phyloP scores from a whole-genome alignment of 2,113 vertebrate species.

The Talpa occidentalis region DNA sequence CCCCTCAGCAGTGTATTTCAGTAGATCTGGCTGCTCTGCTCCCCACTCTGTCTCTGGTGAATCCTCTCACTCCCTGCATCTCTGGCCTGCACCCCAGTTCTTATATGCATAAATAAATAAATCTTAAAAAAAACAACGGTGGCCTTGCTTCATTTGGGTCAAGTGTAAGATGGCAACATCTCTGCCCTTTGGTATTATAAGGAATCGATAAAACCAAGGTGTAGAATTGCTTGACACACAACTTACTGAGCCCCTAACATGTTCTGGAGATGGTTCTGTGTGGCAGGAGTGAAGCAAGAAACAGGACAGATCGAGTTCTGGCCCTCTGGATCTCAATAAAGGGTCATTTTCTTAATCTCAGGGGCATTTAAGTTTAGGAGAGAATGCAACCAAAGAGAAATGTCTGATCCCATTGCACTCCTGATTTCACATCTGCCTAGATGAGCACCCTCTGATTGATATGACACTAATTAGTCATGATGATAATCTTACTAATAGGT shows the following conservation, averaged over 20 bases:
- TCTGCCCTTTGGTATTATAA: not conserved
- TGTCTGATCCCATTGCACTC: not conserved
- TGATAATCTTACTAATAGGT: slow-evolving; percentile 19
- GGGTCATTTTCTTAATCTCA: not conserved
- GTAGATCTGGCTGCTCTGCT: too few species aligned
- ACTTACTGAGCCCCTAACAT: not conserved
- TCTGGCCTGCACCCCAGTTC: too few species aligned
- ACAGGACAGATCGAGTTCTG: not conserved
- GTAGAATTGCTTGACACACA: too few species aligned
- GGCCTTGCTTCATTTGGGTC: not conserved
- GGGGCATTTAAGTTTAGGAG: not conserved
- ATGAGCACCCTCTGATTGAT: not conserved
- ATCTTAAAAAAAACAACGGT: too few species aligned
- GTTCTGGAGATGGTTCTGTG: not conserved
- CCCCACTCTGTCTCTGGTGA: too few species aligned
- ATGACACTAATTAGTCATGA: not conserved
- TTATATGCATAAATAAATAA: too few species aligned
- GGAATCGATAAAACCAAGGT: not conserved
- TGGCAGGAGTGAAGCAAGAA: not conserved
- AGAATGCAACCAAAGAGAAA: not conserved
- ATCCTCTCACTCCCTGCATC: too few species aligned
- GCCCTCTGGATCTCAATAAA: not conserved
- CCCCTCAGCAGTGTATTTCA: too few species aligned
- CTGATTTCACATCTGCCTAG: not conserved
- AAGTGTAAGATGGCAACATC: not conserved